A percentile compares a stretch with the other conserved stretches of the same genome.
phyloP scores from a whole-genome alignment of 2,888 invertebrate genomes.

The Horisme vitalbata region DNA sequence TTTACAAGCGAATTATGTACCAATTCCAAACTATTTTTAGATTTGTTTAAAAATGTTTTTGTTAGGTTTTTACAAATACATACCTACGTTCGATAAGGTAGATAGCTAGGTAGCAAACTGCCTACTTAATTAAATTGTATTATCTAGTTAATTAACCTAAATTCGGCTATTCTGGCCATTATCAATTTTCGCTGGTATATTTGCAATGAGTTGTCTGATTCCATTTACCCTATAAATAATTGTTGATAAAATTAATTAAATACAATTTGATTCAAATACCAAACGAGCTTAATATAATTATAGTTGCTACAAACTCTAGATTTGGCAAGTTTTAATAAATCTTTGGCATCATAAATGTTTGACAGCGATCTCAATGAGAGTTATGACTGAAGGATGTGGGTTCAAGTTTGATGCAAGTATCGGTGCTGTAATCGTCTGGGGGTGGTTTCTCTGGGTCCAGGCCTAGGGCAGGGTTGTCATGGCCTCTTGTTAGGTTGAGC shows the following conservation, averaged over 20 bases:
- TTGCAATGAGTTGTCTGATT: too few species aligned
- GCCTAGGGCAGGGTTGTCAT: conserved; percentile 68
- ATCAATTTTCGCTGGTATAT: too few species aligned
- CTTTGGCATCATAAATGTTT: conserved; percentile 10
- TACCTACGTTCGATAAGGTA: too few species aligned
- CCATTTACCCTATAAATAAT: too few species aligned
- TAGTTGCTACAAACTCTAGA: background rate
- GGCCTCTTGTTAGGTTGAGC: conserved; percentile 53
- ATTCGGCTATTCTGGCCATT: too few species aligned
- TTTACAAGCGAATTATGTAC: background rate
- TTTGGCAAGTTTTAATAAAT: conserved; percentile 9
- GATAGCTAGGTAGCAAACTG: too few species aligned
- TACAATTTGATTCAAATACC: too few species aligned
- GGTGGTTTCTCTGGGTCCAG: conserved; percentile 64
- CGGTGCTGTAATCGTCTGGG: conserved; percentile 47
- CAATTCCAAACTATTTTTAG: background rate
- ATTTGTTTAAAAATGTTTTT: background rate
- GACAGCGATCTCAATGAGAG: conserved; percentile 5
- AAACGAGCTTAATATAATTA: too few species aligned
- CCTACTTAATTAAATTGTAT: too few species aligned
- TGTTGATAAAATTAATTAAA: too few species aligned
- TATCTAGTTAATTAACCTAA: too few species aligned
- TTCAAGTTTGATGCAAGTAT: conserved; percentile 53
- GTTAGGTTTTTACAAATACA: too few species aligned
- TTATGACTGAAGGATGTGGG: conserved; percentile 30